Conservation (phyloP, 2,113 vertebrate species). For the Clarias magur region DNA sequence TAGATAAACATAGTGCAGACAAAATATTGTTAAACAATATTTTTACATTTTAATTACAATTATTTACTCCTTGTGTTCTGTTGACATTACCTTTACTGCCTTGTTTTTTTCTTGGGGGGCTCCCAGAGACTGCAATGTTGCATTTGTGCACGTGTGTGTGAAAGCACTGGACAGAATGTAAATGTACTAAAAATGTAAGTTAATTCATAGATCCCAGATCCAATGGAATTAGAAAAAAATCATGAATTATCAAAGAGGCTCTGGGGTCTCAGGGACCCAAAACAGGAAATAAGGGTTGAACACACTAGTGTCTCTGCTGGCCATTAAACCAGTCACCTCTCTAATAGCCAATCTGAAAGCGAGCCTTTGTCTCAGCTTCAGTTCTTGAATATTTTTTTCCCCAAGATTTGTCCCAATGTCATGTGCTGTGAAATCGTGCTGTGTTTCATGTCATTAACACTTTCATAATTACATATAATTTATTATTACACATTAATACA, state of each 20-base stretch:
- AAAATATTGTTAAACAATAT: not conserved
- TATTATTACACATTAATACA: not conserved
- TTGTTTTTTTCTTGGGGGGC: too few species aligned
- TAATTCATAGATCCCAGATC: too few species aligned
- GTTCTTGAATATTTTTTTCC: not conserved
- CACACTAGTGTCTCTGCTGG: not conserved
- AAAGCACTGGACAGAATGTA: too few species aligned
- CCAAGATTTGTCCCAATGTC: not conserved
- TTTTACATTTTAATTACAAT: not conserved
- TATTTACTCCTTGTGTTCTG: not conserved
- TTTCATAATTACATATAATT: not conserved
- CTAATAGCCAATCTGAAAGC: not conserved
- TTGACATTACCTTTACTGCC: too few species aligned
- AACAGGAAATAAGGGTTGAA: not conserved
- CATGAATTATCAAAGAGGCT: too few species aligned
- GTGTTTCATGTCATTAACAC: not conserved
- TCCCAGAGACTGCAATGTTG: too few species aligned
- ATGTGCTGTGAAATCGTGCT: not conserved
- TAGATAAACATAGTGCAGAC: not conserved
- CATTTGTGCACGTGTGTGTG: too few species aligned
- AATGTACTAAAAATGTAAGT: too few species aligned
- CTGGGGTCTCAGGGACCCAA: too few species aligned
- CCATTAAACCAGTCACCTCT: not conserved
- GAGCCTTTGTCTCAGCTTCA: not conserved
- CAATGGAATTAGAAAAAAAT: too few species aligned